These are phyloP conservation scores for Spizaetus ornatus DNA, from an alignment of 2,113 vertebrate species.

Conservation along the genomic window DNA sequence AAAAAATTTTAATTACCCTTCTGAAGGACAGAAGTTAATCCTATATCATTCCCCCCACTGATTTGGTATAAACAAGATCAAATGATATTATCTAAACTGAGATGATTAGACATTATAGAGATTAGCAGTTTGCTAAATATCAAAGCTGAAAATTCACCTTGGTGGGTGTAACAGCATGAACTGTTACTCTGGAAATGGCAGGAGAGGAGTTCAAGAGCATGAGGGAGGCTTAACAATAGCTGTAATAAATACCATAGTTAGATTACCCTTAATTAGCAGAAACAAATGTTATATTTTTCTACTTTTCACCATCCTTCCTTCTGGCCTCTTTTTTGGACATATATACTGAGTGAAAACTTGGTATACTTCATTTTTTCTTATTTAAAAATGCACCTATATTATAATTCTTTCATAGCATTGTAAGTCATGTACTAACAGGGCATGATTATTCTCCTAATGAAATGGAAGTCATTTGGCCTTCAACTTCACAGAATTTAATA, in stretches of 20 bases:
- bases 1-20: not conserved
- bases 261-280: not conserved
- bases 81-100: not conserved
- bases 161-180: not conserved
- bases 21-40: not conserved
- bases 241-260: not conserved
- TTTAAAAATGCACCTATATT: not conserved
- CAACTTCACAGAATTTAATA: not conserved
- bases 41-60: not conserved
- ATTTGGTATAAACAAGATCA: not conserved
- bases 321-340: not conserved
- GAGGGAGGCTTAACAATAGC: not conserved
- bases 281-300: not conserved
- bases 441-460: not conserved
- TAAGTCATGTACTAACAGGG: not conserved
- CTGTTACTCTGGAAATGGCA: not conserved
- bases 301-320: not conserved
- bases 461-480: constrained; percentile 11
- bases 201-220: not conserved
- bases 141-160: not conserved
- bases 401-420: not conserved
- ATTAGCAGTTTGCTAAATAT: not conserved
- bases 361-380: not conserved
- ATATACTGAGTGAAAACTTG: not conserved
- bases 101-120: not conserved